A percentile compares a stretch with the other conserved stretches of the same genome.
These are phyloP conservation scores for Heliconius ethilla DNA, from an alignment of 2,888 invertebrate genomes.

Conservation along the genomic window DNA sequence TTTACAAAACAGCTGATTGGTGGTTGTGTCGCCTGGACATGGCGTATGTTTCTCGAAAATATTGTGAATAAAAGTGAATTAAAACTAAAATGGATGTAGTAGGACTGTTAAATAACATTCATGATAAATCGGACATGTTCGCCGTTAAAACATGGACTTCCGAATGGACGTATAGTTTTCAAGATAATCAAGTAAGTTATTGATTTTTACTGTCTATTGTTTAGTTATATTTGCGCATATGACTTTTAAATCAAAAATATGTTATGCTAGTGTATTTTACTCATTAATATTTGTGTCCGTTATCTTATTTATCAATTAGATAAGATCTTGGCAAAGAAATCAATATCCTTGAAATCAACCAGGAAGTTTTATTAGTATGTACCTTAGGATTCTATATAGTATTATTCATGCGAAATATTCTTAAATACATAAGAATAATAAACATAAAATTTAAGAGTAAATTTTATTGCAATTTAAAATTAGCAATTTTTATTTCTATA, in stretches of 20 bases:
- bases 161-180: conserved; percentile 75
- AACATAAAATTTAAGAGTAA: no score
- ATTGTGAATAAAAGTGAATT: conserved; percentile 32
- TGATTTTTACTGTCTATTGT: conserved; percentile 45
- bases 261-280: neutral
- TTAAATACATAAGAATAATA: neutral
- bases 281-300: neutral
- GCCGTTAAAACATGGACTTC: conserved; percentile 77
- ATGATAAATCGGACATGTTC: conserved; percentile 76
- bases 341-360: conserved; percentile 49
- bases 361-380: conserved; percentile 34
- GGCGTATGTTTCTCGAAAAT: conserved; percentile 30
- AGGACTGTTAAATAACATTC: conserved; percentile 72
- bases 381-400: neutral
- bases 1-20: conserved; percentile 59
- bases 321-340: conserved; percentile 43
- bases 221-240: conserved; percentile 15
- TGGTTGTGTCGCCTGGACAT: conserved; percentile 29
- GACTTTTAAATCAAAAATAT: conserved; percentile 30
- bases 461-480: no score
- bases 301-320: conserved; percentile 25
- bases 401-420: neutral
- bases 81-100: conserved; percentile 72
- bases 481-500: no score
- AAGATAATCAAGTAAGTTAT: conserved; percentile 76